Conservation (phyloP, 2,113 vertebrate species). For the Hymenochirus boettgeri region DNA sequence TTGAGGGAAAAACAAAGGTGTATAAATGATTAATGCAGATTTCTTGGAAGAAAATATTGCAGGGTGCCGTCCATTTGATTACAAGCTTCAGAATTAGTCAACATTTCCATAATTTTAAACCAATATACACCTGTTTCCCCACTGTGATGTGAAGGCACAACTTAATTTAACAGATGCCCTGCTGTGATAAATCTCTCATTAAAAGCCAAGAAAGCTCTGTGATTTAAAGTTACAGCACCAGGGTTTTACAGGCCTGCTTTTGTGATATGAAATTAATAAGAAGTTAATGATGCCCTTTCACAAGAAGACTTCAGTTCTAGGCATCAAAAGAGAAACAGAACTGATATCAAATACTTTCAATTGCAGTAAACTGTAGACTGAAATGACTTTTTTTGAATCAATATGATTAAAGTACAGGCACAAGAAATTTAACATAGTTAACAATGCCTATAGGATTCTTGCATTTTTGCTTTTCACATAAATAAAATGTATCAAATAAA, state of each 20-base stretch:
- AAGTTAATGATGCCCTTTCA: conserved; percentile 70
- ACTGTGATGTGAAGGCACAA: conserved; percentile 77
- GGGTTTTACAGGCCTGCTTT: conserved; percentile 70
- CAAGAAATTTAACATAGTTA: too few relatives aligned
- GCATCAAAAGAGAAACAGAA: conserved; percentile 57
- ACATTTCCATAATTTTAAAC: conserved; percentile 85
- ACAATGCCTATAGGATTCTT: neutral
- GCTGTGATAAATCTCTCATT: conserved; percentile 77
- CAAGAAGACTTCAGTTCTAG: conserved; percentile 57
- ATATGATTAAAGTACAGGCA: neutral
- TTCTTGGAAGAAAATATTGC: conserved; percentile 73
- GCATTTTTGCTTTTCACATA: neutral
- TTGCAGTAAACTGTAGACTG: neutral
- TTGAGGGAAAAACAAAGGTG: conserved; percentile 54
- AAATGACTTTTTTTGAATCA: neutral
- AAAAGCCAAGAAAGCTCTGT: conserved; percentile 73
- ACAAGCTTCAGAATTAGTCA: conserved; percentile 86
- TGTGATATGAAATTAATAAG: conserved; percentile 75
- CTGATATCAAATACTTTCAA: neutral
- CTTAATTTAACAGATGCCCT: conserved; percentile 79
- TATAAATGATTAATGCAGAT: conserved; percentile 71
- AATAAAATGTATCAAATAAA: too few relatives aligned
- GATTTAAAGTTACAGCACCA: conserved; percentile 75
- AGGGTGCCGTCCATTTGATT: conserved; percentile 79
- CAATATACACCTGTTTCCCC: conserved; percentile 81